Percentiles rank a stretch among this genome's conserved stretches.
Conservation (phyloP, 2,113 vertebrate genomes). For the Anguilla rostrata region DNA sequence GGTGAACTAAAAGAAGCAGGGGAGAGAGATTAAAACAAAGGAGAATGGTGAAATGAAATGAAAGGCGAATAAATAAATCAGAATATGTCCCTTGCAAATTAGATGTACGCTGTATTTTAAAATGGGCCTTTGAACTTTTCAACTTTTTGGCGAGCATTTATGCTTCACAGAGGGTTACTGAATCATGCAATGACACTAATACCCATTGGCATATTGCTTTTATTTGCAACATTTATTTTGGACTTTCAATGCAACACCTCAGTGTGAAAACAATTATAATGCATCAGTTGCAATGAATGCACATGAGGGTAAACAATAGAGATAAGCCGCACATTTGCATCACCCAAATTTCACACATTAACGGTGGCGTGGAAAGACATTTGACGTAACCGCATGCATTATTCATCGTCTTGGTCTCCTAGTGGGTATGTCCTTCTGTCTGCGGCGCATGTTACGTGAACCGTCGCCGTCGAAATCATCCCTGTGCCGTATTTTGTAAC, state of each 20-base stretch:
- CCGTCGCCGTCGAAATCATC: slow-evolving; percentile 39
- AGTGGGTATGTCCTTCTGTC: slow-evolving; percentile 2
- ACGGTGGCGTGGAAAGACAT: slow-evolving; percentile 1
- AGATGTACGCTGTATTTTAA: background rate
- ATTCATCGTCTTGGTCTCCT: background rate
- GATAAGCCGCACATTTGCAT: background rate
- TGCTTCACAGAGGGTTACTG: background rate
- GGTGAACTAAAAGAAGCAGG: slow-evolving; percentile 61
- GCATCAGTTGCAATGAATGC: background rate
- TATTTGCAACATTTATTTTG: background rate
- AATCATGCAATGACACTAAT: background rate
- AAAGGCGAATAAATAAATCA: background rate
- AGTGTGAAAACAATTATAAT: background rate
- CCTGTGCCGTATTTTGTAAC: slow-evolving; percentile 46
- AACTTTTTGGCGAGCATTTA: background rate
- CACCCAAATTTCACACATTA: background rate
- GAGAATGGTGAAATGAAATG: background rate
- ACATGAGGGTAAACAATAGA: background rate
- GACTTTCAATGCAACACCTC: too few species aligned
- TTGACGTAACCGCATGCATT: slow-evolving; percentile 6
- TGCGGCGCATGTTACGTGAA: background rate
- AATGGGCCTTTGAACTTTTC: background rate
- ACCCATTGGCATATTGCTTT: background rate
- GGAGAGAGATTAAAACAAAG: background rate
- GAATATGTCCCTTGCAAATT: slow-evolving; percentile 45